Percentiles rank a stretch among this genome's conserved stretches.
phyloP scores from a whole-genome alignment of 2,797 vertebrate species.

The Enteromius viviparus region DNA sequence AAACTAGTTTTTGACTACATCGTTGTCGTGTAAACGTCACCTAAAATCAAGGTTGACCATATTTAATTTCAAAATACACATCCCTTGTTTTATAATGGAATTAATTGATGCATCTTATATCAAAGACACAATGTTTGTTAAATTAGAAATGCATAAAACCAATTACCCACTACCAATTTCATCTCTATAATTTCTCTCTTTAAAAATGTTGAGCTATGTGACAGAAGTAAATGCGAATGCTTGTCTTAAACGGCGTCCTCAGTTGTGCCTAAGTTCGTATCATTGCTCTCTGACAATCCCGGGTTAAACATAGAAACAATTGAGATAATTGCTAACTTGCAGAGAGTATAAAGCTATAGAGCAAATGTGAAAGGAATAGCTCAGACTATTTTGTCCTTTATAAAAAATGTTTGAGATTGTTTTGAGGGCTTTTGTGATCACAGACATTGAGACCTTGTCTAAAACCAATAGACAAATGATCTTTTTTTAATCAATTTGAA shows the following conservation, averaged over 20 bases:
- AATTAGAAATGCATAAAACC: background rate
- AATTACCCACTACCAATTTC: background rate
- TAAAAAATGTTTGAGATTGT: background rate
- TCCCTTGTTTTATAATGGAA: slow-evolving; percentile 1
- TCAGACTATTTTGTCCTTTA: background rate
- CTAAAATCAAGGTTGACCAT: background rate
- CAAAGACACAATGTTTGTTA: background rate
- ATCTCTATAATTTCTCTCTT: background rate
- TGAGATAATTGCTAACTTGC: slow-evolving; percentile 14
- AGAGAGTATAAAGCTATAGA: background rate
- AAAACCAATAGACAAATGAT: background rate
- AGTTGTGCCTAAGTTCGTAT: background rate
- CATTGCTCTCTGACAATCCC: slow-evolving; percentile 10
- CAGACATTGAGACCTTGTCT: background rate
- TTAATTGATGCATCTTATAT: background rate
- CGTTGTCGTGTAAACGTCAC: too few species aligned
- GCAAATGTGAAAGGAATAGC: slow-evolving; percentile 7
- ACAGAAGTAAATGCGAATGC: background rate
- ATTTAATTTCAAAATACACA: background rate
- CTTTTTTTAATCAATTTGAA: accelerated
- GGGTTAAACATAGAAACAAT: background rate
- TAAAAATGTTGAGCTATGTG: background rate
- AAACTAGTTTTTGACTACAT: too few species aligned
- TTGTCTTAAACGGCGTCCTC: background rate
- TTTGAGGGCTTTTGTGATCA: background rate